Evolutionary conservation across 2,797 vertebrate species (phyloP).

Genomic region (Anguilla pacifica): DNA sequence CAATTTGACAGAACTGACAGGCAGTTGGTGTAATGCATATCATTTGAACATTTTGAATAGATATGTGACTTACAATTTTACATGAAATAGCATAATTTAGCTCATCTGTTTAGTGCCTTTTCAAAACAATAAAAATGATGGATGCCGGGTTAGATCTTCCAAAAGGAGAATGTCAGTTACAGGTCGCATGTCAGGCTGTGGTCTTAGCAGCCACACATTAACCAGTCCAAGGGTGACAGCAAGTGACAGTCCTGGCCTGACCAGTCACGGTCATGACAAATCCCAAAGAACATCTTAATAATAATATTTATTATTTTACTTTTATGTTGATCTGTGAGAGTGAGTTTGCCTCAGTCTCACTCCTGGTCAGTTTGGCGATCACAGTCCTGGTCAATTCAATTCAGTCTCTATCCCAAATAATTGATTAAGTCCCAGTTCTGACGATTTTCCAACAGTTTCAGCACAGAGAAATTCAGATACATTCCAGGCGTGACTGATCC

Average conservation of each 20-base stretch:
- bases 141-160: constrained; percentile 66
- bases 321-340: not conserved
- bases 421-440: not conserved
- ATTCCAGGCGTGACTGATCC: not conserved
- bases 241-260: not conserved
- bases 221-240: not conserved
- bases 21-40: constrained; percentile 34
- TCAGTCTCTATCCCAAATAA: not conserved
- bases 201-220: not conserved
- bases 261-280: not conserved
- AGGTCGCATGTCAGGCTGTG: constrained; percentile 70
- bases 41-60: constrained; percentile 46
- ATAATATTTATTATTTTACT: not conserved
- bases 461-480: not conserved
- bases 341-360: not conserved
- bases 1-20: constrained; percentile 61
- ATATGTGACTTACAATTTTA: constrained; percentile 47
- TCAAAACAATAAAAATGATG: constrained; percentile 52
- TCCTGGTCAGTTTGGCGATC: not conserved
- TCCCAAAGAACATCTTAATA: not conserved
- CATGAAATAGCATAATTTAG: constrained; percentile 46
- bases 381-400: not conserved
- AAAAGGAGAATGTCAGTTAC: constrained; percentile 26
- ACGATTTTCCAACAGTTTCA: not conserved
- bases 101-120: constrained; percentile 50